Percentiles rank a stretch among this genome's conserved stretches.
phyloP scores from a whole-genome alignment of 2,888 invertebrate genomes.

The Himalopsyche anomala region DNA sequence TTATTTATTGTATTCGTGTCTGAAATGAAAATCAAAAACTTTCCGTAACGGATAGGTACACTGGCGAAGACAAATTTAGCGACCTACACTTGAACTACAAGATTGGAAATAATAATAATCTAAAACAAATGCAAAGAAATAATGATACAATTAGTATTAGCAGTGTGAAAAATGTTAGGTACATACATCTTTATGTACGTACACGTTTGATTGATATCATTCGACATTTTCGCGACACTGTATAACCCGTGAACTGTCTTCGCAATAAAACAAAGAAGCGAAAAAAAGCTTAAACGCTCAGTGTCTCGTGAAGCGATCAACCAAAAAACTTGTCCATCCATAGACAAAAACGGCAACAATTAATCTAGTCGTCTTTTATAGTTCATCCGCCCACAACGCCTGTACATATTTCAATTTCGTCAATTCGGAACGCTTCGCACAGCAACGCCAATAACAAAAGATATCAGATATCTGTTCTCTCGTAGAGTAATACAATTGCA shows the following conservation, averaged over 20 bases:
- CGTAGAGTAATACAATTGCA: no score
- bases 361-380: constrained; percentile 8
- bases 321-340: constrained; percentile 2
- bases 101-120: no score
- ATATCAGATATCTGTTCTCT: neutral
- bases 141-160: no score
- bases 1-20: no score
- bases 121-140: no score
- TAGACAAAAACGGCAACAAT: constrained; percentile 18
- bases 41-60: no score
- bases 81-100: no score
- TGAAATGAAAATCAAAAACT: no score
- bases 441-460: neutral
- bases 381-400: neutral
- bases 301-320: neutral
- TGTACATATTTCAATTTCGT: neutral
- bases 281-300: neutral
- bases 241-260: neutral
- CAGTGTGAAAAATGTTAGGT: no score
- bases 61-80: no score
- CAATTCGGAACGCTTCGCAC: constrained; percentile 3
- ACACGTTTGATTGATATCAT: no score
- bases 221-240: neutral
- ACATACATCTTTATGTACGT: no score
- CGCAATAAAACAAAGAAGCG: neutral